These are phyloP conservation scores for Trisateles emortualis DNA, from an alignment of 2,888 invertebrate species.

Conservation along the genomic window DNA sequence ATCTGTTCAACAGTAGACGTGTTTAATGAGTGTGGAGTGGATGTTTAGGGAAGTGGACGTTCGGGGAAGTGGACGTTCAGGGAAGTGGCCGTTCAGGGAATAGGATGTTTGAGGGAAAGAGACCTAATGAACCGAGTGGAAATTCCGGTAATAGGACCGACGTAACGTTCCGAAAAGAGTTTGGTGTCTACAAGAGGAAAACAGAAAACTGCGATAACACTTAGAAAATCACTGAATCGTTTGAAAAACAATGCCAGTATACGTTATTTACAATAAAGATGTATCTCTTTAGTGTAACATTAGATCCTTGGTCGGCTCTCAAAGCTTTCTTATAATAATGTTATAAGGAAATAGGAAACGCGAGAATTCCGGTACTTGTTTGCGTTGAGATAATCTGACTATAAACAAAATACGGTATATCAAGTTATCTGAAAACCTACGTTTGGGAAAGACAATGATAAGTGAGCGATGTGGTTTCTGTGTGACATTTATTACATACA, in stretches of 20 bases:
- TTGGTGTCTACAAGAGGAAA: no score
- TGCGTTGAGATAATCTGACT: slow-evolving; percentile 29
- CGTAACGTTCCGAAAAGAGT: no score
- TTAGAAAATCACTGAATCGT: background rate
- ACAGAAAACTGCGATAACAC: background rate
- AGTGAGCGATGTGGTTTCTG: no score
- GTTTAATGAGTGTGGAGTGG: no score
- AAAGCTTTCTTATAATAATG: slow-evolving; percentile 24
- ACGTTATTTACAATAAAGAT: background rate
- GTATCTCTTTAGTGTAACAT: slow-evolving; percentile 13
- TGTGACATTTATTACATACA: no score
- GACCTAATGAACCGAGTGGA: no score
- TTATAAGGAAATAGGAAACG: slow-evolving; percentile 33
- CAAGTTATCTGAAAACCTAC: slow-evolving; percentile 27
- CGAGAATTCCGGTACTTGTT: slow-evolving; percentile 25
- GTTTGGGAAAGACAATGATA: background rate
- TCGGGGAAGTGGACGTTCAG: no score
- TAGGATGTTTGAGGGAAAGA: no score
- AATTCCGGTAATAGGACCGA: no score
- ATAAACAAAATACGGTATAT: slow-evolving; percentile 39
- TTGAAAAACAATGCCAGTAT: background rate
- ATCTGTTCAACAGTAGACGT: no score
- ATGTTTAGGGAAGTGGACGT: no score
- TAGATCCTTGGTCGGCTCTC: slow-evolving; percentile 11
- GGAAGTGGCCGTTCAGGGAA: no score